Base-by-base conservation (phyloP, 2,797 vertebrate genomes). In the Chromobotia macracanthus region DNA sequence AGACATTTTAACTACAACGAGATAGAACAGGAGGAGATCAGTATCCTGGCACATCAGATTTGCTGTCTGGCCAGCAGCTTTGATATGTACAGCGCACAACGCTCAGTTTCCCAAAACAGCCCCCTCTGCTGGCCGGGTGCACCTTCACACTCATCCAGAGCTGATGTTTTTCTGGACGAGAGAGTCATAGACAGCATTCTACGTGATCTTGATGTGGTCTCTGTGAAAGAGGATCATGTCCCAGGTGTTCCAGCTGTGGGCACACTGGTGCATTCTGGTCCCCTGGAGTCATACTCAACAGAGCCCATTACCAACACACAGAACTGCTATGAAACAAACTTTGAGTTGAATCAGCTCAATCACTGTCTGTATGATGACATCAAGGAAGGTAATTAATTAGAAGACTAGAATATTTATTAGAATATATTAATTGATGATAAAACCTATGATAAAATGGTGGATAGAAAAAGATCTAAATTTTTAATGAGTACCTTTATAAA, bases 11-110 rank as follows among this genome's bases (percentile, higher is more conserved):
- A 72, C 19, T 93, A 91, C 84, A 85, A 79, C 0, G 90, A 91
- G 81, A 71, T 73, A 61, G 94, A 95, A 44, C 90, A 84, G 85
- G 91, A 31, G 0, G 90, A 93, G 84, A 93, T 95, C 80, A 91
- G 91, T 13, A 86, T 92, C 1, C 85, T 96, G 79, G 95, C 95
- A 1, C 88, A 89, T 48, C 95, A 96, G 89, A 95, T 96, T 83
- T 93, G 91, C 19, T 94, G 93, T 0, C 84, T 96, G 75, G 93
- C 94, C 51, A 93, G 90, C 86, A 94, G 91, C 86, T 94, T 95
- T 19, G 86, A 90, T 79, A 77, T 72, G 41, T 91, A 88, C 69
- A 84, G 82, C 76, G 72, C 51, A 15, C 77, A 88, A 35, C 84
- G 70, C 61, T 79, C 70, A 0, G 38, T 70, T 18, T 80, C 79